Conservation (phyloP, 2,797 vertebrate species). For the Rallus crepitans region DNA sequence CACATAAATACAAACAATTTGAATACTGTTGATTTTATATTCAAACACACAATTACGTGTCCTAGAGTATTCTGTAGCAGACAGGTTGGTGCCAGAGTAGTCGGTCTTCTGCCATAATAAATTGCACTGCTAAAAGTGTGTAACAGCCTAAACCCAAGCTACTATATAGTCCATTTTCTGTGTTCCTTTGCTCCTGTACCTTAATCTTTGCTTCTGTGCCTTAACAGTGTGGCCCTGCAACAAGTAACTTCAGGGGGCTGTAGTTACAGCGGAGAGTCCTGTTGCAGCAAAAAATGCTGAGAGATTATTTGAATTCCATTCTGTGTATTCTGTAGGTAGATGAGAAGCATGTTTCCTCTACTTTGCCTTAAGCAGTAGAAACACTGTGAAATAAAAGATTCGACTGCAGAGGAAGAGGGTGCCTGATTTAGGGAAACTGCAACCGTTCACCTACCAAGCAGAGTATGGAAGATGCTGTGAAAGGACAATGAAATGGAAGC, state of each 20-base stretch:
- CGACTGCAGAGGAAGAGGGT: background rate
- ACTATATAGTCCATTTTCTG: background rate
- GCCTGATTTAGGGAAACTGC: background rate
- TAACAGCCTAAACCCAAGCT: background rate
- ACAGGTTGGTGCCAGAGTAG: slow-evolving; percentile 65
- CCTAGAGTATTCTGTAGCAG: slow-evolving; percentile 61
- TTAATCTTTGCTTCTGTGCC: background rate
- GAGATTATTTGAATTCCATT: background rate
- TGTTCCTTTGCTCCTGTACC: background rate
- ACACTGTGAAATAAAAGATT: background rate
- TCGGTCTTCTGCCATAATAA: slow-evolving; percentile 60
- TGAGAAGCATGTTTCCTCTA: background rate
- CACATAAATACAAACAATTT: slow-evolving; percentile 73
- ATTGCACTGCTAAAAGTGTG: background rate
- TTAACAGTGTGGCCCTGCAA: background rate
- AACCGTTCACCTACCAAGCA: background rate
- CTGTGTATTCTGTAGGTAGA: background rate
- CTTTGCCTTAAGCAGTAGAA: background rate
- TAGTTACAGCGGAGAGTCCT: background rate
- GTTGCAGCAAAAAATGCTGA: background rate
- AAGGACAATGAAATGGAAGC: background rate
- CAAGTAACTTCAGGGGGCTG: background rate
- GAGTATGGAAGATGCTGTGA: background rate
- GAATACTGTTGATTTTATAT: slow-evolving; percentile 62
- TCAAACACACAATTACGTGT: slow-evolving; percentile 70